Evolutionary conservation across 1,140 invertebrate genomes (phyloP).

Genomic region (Potamilus streckersoni): DNA sequence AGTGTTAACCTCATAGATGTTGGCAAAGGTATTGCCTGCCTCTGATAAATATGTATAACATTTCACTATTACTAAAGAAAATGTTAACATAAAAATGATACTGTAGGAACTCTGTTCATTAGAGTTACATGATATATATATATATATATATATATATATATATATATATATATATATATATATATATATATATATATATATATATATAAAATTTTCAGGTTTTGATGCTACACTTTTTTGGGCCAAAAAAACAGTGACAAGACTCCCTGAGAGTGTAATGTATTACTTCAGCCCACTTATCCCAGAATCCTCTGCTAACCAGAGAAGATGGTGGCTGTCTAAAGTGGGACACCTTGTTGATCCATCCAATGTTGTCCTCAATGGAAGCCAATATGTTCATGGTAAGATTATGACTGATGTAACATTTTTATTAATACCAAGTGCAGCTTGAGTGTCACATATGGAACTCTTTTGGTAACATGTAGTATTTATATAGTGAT

Average conservation of each 20-base stretch:
- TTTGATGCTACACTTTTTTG: constrained; percentile 43
- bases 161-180: not conserved
- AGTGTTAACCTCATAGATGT: too few relatives aligned
- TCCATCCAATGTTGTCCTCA: constrained; percentile 48
- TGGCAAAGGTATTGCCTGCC: too few relatives aligned
- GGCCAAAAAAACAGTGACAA: constrained; percentile 46
- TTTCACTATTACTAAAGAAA: not conserved
- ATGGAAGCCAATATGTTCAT: constrained; percentile 58
- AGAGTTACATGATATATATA: too few relatives aligned
- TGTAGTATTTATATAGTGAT: too few relatives aligned
- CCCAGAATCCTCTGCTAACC: not conserved
- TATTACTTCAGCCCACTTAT: constrained; percentile 40
- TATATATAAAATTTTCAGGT: constrained; percentile 27
- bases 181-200: not conserved
- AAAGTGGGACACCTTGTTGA: constrained; percentile 49
- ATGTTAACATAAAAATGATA: too few relatives aligned
- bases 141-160: not conserved
- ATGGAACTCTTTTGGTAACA: too few relatives aligned
- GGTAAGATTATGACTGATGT: constrained; percentile 27
- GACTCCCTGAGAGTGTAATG: constrained; percentile 49
- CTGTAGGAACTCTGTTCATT: too few relatives aligned
- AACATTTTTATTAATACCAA: too few relatives aligned
- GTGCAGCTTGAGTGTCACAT: too few relatives aligned
- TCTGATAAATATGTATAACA: not conserved
- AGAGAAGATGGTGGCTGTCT: constrained; percentile 37